Percentiles rank a stretch among this genome's conserved stretches.
Evolutionary conservation across 2,797 vertebrate genomes (phyloP).

Genomic region (Schizothorax lantsangensis): DNA sequence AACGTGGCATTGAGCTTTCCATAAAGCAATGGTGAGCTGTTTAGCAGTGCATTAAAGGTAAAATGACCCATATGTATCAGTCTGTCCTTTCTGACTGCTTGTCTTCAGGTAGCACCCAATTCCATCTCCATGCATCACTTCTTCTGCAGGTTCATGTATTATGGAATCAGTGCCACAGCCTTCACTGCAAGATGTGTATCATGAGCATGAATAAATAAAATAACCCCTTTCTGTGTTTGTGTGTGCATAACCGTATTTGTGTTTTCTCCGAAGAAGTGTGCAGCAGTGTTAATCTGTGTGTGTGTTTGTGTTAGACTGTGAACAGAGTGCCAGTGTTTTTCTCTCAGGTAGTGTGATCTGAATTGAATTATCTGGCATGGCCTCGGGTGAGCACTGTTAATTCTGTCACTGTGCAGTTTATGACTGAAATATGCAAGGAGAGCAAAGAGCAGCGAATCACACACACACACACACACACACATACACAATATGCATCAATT

Average conservation of each 20-base stretch:
- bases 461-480: background rate
- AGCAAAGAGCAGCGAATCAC: background rate
- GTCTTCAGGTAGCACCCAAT: constrained; percentile 51
- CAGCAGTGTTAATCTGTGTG: background rate
- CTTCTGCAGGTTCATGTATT: constrained; percentile 62
- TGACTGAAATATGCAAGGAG: constrained; percentile 22
- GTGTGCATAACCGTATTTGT: constrained; percentile 5
- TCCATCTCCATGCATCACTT: constrained; percentile 67
- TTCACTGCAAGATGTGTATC: constrained; percentile 49
- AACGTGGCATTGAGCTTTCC: background rate
- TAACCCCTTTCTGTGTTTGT: constrained; percentile 27
- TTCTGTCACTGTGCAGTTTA: constrained; percentile 40
- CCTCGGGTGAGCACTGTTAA: background rate
- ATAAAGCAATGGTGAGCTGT: background rate
- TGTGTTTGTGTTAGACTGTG: constrained; percentile 19
- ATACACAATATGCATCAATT: background rate
- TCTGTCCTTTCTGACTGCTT: constrained; percentile 23
- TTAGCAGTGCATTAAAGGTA: background rate
- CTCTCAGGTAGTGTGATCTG: constrained; percentile 34
- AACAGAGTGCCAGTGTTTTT: constrained; percentile 8
- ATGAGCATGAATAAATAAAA: constrained; percentile 71
- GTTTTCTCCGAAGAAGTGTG: constrained; percentile 11
- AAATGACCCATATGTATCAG: constrained; percentile 33
- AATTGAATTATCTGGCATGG: constrained; percentile 36
- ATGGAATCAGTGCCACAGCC: constrained; percentile 57